These are phyloP conservation scores for Chaitophorus viminalis DNA, from an alignment of 2,888 invertebrate genomes.

Conservation along the genomic window DNA sequence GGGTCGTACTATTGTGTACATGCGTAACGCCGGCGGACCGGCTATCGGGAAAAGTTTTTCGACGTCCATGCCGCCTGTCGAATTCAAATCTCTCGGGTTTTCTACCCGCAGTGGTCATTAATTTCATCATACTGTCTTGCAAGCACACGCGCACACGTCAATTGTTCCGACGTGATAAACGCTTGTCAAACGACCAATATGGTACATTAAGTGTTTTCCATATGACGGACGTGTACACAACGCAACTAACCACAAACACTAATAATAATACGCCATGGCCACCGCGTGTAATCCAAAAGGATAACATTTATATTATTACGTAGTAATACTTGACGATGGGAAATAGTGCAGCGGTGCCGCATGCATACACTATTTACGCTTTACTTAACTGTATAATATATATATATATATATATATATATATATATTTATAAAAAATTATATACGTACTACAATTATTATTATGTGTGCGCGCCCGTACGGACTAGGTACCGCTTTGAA, in stretches of 20 bases:
- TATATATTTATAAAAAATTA: too few relatives aligned
- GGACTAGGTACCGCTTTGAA: slow-evolving; percentile 17
- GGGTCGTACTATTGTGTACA: not conserved
- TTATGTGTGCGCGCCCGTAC: not conserved
- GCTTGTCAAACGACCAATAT: too few relatives aligned
- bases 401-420: too few relatives aligned
- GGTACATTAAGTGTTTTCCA: not conserved
- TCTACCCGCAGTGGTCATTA: not conserved
- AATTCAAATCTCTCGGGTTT: not conserved
- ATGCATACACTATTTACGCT: not conserved
- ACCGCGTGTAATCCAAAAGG: slow-evolving; percentile 12
- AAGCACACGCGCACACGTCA: too few relatives aligned
- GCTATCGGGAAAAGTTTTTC: not conserved
- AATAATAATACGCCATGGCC: not conserved
- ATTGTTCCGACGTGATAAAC: too few relatives aligned
- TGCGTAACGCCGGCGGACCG: not conserved
- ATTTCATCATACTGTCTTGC: not conserved
- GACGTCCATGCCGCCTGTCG: not conserved
- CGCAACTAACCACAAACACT: not conserved
- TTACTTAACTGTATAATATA: not conserved
- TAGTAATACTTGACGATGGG: slow-evolving; percentile 8
- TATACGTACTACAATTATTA: not conserved
- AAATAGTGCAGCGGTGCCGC: not conserved
- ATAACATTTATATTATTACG: slow-evolving; percentile 10
- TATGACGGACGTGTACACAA: not conserved